These are phyloP conservation scores for Rhea pennata DNA, from an alignment of 2,113 vertebrate genomes.

Conservation along the genomic window DNA sequence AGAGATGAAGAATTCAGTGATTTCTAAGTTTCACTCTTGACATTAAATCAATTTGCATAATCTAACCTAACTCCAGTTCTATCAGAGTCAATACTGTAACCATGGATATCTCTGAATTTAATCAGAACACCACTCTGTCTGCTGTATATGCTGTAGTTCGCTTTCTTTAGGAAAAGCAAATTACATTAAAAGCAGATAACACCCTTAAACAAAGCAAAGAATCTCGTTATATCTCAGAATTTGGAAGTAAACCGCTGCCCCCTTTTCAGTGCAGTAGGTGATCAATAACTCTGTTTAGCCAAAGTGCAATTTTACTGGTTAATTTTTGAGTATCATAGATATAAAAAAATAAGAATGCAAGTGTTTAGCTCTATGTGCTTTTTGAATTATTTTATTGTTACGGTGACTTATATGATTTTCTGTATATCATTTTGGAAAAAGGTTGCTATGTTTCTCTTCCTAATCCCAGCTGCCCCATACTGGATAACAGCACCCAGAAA, in stretches of 20 bases:
- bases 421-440: not conserved
- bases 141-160: not conserved
- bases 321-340: not conserved
- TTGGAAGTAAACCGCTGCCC: not conserved
- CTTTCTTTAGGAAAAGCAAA: not conserved
- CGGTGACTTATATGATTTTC: not conserved
- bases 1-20: not conserved
- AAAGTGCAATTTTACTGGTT: not conserved
- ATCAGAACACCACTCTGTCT: not conserved
- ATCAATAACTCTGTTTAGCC: not conserved
- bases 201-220: not conserved
- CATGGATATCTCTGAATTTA: not conserved
- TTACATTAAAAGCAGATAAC: not conserved
- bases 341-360: not conserved
- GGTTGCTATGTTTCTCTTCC: slow-evolving; percentile 17
- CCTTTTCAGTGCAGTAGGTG: not conserved
- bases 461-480: slow-evolving; percentile 89
- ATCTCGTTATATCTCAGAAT: not conserved
- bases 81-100: not conserved
- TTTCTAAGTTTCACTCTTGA: not conserved
- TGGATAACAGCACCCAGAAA: slow-evolving; percentile 92
- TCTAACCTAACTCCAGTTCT: not conserved
- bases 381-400: not conserved
- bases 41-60: not conserved
- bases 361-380: not conserved